Conservation (phyloP, 2,888 invertebrate species). For the Pristionchus maxplancki region DNA sequence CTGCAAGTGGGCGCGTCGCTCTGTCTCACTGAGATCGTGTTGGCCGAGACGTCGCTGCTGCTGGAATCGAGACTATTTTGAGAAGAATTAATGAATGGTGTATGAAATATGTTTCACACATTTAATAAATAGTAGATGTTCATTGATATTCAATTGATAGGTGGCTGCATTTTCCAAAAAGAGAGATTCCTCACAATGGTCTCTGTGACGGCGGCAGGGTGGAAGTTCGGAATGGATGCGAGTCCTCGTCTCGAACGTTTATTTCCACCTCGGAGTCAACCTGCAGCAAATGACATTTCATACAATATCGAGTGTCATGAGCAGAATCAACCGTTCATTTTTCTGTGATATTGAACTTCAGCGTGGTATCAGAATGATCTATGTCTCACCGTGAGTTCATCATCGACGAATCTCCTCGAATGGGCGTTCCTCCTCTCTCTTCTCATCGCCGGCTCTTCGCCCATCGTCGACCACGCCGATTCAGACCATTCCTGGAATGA, state of each 20-base stretch:
- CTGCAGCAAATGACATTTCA: no score
- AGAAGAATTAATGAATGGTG: no score
- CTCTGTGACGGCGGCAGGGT: background rate
- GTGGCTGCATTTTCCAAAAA: background rate
- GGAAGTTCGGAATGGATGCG: background rate
- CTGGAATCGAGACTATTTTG: background rate
- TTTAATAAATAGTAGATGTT: no score
- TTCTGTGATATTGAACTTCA: background rate
- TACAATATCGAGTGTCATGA: no score
- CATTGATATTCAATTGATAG: no score
- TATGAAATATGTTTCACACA: no score
- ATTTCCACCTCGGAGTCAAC: background rate
- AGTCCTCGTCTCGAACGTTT: slow-evolving; percentile 4
- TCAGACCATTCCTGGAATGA: slow-evolving; percentile 45
- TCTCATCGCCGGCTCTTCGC: background rate
- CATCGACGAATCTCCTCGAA: background rate
- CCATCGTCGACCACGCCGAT: slow-evolving; percentile 19
- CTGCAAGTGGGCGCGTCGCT: background rate
- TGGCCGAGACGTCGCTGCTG: background rate
- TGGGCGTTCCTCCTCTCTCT: slow-evolving; percentile 9
- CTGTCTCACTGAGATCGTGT: background rate
- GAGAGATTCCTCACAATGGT: background rate
- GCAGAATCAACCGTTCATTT: background rate
- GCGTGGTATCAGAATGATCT: background rate
- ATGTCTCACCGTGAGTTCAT: background rate